Evolutionary conservation across 2,113 vertebrate species (phyloP), one percentile per base, ranked within the genome.

Genomic region (Cygnus buccinator): DNA sequence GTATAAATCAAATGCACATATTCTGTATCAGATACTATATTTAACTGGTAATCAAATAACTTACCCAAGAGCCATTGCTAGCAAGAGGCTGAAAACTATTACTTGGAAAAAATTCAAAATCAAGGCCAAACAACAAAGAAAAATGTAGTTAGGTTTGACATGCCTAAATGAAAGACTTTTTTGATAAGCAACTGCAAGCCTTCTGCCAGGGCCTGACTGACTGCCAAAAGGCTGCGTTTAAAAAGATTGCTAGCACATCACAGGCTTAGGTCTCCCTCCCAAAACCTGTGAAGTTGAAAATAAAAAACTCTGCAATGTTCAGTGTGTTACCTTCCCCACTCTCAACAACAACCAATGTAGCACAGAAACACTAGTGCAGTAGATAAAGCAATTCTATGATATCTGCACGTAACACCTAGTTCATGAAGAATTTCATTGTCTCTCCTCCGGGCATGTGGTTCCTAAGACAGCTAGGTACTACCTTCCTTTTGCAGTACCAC

Each of bases 41-140:
- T 93, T 93, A 96, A 85, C 58, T 13, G 37, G 48, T 29, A 86
- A 85, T 52, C 58, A 90, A 54, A 84, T 70, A 95, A 95, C 80
- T 89, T 88, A 89, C 46, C 57, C 20, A 22, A 93, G 55, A 94
- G 39, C 43, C 25, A 80, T 73, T 67, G 71, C 35, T 91, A 91
- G 55, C 71, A 62, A 96, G 65, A 90, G 19, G n/a, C 63, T 89
- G 58, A 46, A 91, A 78, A 33, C 14, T 54, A 68, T 55, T 78
- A 67, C 66, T 29, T 84, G 80, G 85, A 85, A 73, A 67, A 76
- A 89, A 94, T 84, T 97, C 77, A 85, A 92, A 81, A 33, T 43
- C n/a, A 31, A 74, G 17, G 25, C 25, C n/a, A 95, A 91, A 71
- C 41, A 77, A 61, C 39, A 65, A 59, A 23, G 52, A 26, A 79